Evolutionary conservation across 2,113 vertebrate genomes (phyloP), one percentile per base, ranked within the genome.

Genomic region (Oxyura jamaicensis): DNA sequence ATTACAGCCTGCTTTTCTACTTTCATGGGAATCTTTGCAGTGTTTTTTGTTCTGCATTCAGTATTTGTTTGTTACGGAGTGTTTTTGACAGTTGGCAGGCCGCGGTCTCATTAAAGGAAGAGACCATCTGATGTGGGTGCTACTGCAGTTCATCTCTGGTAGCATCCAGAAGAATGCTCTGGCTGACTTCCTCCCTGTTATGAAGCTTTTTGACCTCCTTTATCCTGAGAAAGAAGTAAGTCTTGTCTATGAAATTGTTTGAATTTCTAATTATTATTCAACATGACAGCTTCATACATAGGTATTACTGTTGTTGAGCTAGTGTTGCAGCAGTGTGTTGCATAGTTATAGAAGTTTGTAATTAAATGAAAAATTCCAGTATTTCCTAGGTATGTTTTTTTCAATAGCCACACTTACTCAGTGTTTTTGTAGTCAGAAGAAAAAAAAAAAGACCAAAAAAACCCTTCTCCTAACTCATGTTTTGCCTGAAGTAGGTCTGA

Each of bases 51-150:
- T 73, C 29, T 48, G 33, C 14, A 1, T 83, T 16, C 72, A 65
- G 50, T 91, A 48, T 94, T 82, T 88, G 8, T 91, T 19, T 79
- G 69, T 77, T 84, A 83, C 82, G 93, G 86, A 86, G 76, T 93
- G 26, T 98, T 68, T 97, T 81, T 97, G 91, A 91, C 91, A 99
- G 99, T 98, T 99, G 97, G 99, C 99, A 97, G 99, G 99, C 35
- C 98, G 99, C 88, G 99, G 99, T 82, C 98, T 99, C n/a, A 99
- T 99, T 87, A 99, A 99, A 98, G 99, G 99, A 48, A 97, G 99
- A 96, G 99, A 99, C 93, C 99, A 99, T 94, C 98, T 99, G 91
- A 99, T 99, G 99, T 99, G 99, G 99, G 99, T 99, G 22, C 97
- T 99, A 44, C 98, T 99, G 42, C 99, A 99, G 93, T 99, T 99